phyloP scores from a whole-genome alignment of 1,140 invertebrate species.

The Colletes latitarsis region DNA sequence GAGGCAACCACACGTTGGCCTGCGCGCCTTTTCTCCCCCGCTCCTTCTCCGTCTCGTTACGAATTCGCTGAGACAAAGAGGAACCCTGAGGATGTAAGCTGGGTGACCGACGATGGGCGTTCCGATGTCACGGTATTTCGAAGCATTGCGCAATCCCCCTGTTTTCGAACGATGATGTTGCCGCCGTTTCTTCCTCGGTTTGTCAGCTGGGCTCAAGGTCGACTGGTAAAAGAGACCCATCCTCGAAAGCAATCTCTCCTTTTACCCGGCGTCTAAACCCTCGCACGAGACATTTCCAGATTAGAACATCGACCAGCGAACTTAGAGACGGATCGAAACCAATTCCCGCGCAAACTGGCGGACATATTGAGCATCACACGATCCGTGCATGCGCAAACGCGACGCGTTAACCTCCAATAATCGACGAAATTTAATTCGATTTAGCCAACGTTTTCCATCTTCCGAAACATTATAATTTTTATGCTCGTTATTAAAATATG shows the following conservation, averaged over 20 bases:
- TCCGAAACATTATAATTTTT: too few species aligned
- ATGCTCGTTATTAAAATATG: too few species aligned
- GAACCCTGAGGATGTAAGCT: constrained; percentile 22
- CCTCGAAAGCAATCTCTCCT: not conserved
- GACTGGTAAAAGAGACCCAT: constrained; percentile 53
- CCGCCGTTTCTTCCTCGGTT: constrained; percentile 49
- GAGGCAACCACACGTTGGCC: constrained; percentile 13
- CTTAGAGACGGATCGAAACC: not conserved
- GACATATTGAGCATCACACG: too few species aligned
- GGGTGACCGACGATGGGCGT: constrained; percentile 33
- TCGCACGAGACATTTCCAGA: not conserved
- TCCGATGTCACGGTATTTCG: constrained; percentile 57
- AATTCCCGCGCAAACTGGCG: not conserved
- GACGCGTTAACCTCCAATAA: too few species aligned
- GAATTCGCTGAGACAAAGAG: constrained; percentile 45
- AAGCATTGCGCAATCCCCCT: constrained; percentile 58
- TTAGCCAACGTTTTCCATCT: too few species aligned
- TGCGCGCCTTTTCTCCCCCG: not conserved
- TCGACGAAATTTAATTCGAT: too few species aligned
- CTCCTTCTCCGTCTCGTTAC: not conserved
- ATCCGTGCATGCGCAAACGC: too few species aligned
- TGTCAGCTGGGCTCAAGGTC: constrained; percentile 72
- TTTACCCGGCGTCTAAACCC: not conserved
- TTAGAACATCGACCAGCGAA: not conserved
- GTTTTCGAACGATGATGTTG: not conserved